Percentiles rank a stretch among this genome's conserved stretches.
These are phyloP conservation scores for Tretioscincus oriximinensis DNA, from an alignment of 2,113 vertebrate genomes.

Conservation along the genomic window DNA sequence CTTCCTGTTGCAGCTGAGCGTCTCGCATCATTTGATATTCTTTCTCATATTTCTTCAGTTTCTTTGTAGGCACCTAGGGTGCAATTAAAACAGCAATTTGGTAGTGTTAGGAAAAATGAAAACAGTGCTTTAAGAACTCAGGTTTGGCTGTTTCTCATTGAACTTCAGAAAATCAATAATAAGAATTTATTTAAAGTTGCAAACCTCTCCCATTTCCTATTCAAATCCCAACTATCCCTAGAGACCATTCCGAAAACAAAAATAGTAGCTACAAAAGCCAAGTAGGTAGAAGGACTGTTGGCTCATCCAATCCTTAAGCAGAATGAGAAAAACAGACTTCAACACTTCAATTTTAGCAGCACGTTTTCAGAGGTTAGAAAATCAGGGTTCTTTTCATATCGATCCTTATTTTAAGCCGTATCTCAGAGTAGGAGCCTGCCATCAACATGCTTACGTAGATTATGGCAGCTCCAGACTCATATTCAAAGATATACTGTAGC, in stretches of 20 bases:
- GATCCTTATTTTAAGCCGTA: too few species aligned
- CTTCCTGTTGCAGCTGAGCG: slow-evolving; percentile 94
- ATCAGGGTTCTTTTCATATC: background rate
- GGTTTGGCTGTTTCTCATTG: slow-evolving; percentile 25
- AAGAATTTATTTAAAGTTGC: background rate
- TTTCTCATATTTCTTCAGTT: slow-evolving; percentile 98
- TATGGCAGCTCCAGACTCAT: too few species aligned
- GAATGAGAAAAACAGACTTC: background rate
- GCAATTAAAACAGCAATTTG: slow-evolving; percentile 5
- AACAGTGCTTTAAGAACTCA: slow-evolving; percentile 30
- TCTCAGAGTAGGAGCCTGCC: too few species aligned
- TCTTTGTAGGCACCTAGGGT: slow-evolving; percentile 92
- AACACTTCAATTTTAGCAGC: background rate
- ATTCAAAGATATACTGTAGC: too few species aligned
- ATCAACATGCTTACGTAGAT: too few species aligned
- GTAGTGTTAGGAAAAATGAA: slow-evolving; percentile 1
- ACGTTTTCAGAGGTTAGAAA: background rate
- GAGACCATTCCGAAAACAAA: background rate
- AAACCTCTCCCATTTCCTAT: background rate
- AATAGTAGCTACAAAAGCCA: background rate
- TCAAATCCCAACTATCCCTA: background rate
- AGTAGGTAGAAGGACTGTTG: background rate
- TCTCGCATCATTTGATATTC: slow-evolving; percentile 93
- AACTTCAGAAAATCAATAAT: background rate
- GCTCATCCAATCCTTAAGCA: background rate